Evolutionary conservation across 2,113 vertebrate species (phyloP).

Genomic region (Rhegmatorhina hoffmannsi): DNA sequence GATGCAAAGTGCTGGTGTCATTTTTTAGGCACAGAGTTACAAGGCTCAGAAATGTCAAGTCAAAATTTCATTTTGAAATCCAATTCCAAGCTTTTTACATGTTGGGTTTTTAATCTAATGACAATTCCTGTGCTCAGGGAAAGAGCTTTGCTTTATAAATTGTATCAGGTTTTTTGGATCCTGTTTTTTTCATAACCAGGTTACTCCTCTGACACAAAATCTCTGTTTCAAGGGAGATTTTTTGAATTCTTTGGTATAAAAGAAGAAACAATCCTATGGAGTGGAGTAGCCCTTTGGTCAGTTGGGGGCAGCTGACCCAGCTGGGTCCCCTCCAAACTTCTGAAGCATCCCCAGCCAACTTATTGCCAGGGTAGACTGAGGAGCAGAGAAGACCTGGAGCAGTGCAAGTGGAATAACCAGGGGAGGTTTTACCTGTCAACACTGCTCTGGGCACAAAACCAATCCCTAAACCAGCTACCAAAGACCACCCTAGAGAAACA

Average conservation of each 20-base stretch:
- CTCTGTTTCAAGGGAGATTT: background rate
- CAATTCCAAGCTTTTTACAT: background rate
- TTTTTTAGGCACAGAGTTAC: slow-evolving; percentile 36
- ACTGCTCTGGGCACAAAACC: background rate
- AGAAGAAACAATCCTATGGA: background rate
- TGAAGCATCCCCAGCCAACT: background rate
- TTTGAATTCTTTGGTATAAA: background rate
- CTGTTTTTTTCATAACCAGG: background rate
- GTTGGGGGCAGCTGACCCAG: background rate
- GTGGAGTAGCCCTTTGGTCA: background rate
- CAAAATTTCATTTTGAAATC: slow-evolving; percentile 9
- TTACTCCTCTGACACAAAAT: background rate
- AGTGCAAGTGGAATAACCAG: background rate
- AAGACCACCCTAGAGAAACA: background rate
- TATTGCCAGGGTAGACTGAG: background rate
- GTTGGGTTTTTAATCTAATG: background rate
- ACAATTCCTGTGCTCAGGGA: background rate
- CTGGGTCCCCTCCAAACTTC: background rate
- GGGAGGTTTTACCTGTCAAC: background rate
- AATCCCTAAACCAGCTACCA: background rate
- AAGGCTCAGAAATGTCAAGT: slow-evolving; percentile 46
- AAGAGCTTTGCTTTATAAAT: background rate
- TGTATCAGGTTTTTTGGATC: background rate
- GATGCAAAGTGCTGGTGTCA: slow-evolving; percentile 33
- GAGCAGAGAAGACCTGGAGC: background rate